Conservation (phyloP, 2,888 invertebrate species). For the Megastigmus dorsalis region DNA sequence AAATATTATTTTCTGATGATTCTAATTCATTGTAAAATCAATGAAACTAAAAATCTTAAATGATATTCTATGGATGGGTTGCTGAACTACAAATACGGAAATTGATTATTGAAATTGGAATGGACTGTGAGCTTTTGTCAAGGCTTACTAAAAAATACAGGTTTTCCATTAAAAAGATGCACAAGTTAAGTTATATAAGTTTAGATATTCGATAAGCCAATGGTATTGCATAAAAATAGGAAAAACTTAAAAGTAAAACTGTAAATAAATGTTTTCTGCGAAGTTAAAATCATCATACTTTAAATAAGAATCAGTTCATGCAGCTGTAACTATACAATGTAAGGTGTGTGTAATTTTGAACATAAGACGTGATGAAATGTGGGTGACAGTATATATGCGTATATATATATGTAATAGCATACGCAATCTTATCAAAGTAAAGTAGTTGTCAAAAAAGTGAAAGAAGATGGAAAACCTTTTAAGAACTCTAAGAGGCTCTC, state of each 20-base stretch:
- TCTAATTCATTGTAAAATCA: constrained; percentile 8
- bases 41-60: constrained; percentile 25
- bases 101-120: constrained; percentile 1
- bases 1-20: neutral
- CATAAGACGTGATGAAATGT: constrained; percentile 28
- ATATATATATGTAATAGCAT: constrained; percentile 23
- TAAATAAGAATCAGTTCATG: constrained; percentile 15
- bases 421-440: constrained; percentile 37
- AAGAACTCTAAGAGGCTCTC: constrained; percentile 43
- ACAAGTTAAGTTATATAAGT: constrained; percentile 11
- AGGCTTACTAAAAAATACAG: constrained; percentile 16
- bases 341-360: constrained; percentile 40
- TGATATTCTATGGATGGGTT: neutral
- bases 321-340: constrained; percentile 24
- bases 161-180: constrained; percentile 9
- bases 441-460: constrained; percentile 10
- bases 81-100: neutral
- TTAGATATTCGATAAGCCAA: constrained; percentile 22
- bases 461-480: constrained; percentile 17
- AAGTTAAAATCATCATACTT: constrained; percentile 24
- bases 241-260: constrained; percentile 11
- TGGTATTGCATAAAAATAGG: neutral
- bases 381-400: constrained; percentile 28
- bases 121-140: neutral
- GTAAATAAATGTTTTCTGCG: constrained; percentile 45